A percentile compares a stretch with the other conserved stretches of the same genome.
These are phyloP conservation scores for Gallinago jamesoni DNA, from an alignment of 2,113 vertebrate species.

Conservation along the genomic window DNA sequence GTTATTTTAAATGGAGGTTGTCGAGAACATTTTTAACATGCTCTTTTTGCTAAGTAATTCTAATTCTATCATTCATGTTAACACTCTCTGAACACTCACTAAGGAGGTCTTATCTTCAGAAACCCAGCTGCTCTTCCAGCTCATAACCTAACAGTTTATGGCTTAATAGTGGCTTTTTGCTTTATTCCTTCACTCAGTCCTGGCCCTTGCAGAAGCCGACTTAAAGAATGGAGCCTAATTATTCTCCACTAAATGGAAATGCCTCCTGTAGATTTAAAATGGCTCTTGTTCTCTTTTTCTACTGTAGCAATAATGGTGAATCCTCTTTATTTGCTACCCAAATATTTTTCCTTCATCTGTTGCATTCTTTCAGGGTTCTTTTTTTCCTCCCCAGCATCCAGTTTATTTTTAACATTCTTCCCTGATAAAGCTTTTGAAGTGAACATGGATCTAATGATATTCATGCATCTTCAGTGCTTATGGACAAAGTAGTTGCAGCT, in stretches of 20 bases:
- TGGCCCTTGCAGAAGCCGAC: slow-evolving; percentile 21
- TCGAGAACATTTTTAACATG: background rate
- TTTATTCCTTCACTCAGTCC: slow-evolving; percentile 21
- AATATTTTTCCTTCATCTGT: slow-evolving; percentile 40
- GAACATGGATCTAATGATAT: background rate
- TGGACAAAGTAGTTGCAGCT: background rate
- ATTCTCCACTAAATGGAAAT: slow-evolving; percentile 46
- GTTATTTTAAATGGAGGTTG: slow-evolving; percentile 4
- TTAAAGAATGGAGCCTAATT: slow-evolving; percentile 43
- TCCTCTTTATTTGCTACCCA: slow-evolving; percentile 8
- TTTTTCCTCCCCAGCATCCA: background rate
- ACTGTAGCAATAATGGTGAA: background rate
- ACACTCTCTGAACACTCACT: slow-evolving; percentile 25
- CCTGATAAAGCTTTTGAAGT: background rate
- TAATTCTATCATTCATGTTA: slow-evolving; percentile 42
- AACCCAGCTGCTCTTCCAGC: slow-evolving; percentile 59
- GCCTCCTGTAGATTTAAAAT: slow-evolving; percentile 34
- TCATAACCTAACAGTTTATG: slow-evolving; percentile 49
- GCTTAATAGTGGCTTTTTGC: slow-evolving; percentile 37
- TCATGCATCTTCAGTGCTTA: background rate
- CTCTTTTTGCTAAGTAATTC: slow-evolving; percentile 25
- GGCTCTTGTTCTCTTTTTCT: background rate
- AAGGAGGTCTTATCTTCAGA: slow-evolving; percentile 61
- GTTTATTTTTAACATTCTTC: slow-evolving; percentile 10
- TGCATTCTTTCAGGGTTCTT: background rate